Evolutionary conservation across 2,113 vertebrate genomes (phyloP).

Genomic region (Leptodactylus fuscus): DNA sequence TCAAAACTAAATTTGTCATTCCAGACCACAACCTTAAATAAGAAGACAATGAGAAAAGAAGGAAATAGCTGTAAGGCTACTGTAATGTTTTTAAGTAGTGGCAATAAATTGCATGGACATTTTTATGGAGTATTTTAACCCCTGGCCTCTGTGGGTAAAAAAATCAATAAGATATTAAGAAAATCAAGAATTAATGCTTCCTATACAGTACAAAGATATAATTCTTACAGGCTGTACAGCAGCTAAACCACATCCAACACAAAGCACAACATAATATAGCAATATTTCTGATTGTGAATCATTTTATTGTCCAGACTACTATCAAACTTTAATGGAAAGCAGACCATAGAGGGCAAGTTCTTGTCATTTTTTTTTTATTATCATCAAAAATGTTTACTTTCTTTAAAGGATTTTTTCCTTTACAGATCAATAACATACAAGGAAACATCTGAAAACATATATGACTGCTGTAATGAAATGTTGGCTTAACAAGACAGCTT

Average conservation of each 20-base stretch:
- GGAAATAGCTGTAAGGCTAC: conserved; percentile 57
- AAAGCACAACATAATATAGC: conserved; percentile 55
- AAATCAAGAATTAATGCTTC: conserved; percentile 69
- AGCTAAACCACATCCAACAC: conserved; percentile 58
- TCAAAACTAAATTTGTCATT: conserved; percentile 64
- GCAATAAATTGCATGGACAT: conserved; percentile 62
- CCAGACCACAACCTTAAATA: conserved; percentile 59
- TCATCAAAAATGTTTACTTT: conserved; percentile 47
- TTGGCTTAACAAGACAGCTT: conserved; percentile 7
- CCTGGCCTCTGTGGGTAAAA: conserved; percentile 66
- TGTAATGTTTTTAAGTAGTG: conserved; percentile 64
- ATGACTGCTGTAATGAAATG: conserved; percentile 31
- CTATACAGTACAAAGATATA: conserved; percentile 61
- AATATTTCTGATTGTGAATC: conserved; percentile 51
- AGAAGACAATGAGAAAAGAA: conserved; percentile 61
- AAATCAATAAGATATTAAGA: conserved; percentile 73
- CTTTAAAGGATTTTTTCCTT: not conserved
- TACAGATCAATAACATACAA: not conserved
- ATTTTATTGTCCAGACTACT: conserved; percentile 57
- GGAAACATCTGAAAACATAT: conserved; percentile 21
- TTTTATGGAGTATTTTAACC: conserved; percentile 68
- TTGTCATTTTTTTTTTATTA: conserved; percentile 58
- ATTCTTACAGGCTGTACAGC: conserved; percentile 56
- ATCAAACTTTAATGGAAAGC: conserved; percentile 57
- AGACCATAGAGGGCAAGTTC: conserved; percentile 35